A percentile compares a stretch with the other conserved stretches of the same genome.
phyloP scores from a whole-genome alignment of 2,888 invertebrate genomes.

The Lamproptera curius region DNA sequence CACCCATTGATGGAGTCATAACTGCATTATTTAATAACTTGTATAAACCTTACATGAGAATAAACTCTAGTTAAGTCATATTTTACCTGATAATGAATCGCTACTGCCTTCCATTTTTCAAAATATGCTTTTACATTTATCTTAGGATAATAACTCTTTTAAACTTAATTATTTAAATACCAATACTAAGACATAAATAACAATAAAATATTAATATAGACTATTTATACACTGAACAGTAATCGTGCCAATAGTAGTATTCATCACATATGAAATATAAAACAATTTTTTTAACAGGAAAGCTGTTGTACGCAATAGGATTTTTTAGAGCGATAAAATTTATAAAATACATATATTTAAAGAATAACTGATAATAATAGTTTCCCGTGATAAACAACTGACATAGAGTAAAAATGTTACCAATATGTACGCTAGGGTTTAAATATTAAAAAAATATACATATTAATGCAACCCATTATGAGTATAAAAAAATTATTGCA shows the following conservation, averaged over 20 bases:
- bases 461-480: no score
- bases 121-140: not conserved
- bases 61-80: not conserved
- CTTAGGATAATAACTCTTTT: not conserved
- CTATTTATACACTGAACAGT: not conserved
- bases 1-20: slow-evolving; percentile 49
- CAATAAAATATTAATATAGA: not conserved
- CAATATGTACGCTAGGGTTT: not conserved
- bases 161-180: not conserved
- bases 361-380: not conserved
- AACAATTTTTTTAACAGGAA: not conserved
- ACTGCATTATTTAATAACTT: slow-evolving; percentile 36
- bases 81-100: slow-evolving; percentile 63
- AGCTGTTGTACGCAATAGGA: not conserved
- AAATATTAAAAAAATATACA: not conserved
- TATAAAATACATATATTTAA: not conserved
- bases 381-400: not conserved
- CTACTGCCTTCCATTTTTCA: slow-evolving; percentile 62
- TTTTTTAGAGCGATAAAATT: not conserved
- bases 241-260: not conserved
- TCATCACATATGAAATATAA: not conserved
- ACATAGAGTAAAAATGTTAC: not conserved
- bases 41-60: not conserved
- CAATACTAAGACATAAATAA: not conserved
- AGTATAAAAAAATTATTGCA: no score